Evolutionary conservation across 2,797 vertebrate species (phyloP), one percentile per base, ranked within the genome.

Genomic region (Halcyon chelicuti): DNA sequence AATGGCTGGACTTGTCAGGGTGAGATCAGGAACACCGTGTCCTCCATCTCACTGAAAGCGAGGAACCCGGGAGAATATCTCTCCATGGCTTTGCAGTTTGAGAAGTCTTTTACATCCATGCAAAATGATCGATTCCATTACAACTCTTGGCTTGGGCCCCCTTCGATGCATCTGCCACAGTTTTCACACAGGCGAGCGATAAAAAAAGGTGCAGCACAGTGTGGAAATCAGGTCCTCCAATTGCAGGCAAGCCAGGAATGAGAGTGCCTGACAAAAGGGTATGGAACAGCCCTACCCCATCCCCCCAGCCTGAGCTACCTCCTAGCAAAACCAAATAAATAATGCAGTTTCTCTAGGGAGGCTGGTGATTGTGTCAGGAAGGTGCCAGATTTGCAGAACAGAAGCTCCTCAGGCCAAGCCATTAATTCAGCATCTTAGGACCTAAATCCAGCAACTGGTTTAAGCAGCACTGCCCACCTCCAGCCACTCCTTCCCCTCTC

Each of bases 311-410:
- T 86, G 67, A 81, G 5, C 51, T 73, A 72, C 14, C 23, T 88
- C 66, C 49, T 26, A 76, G 62, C 18, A 95, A 90, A 88, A 66
- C 13, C 35, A 84, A 83, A 92, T 73, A 90, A 92, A 94, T 91
- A 75, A 90, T 44, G 72, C 46, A 86, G 16, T 66, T 88, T 95
- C 70, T 79, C 63, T 15, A 79, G 74, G 49, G 44, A 86, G 7
- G 40, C 5, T 65, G 31, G 11, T 76, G 39, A 54, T 90, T 74
- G 23, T 65, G 60, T 77, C 86, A 94, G 58, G 29, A 92, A 86
- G 63, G 42, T 76, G 44, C 40, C 70, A 94, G 71, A 86, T 84
- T 86, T 57, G 51, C 66, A 86, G 86, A 86, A 84, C 84, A 70
- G 44, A 84, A 95, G 51, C 55, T 60, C 18, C 71, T 94, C 70